Evolutionary conservation across 2,113 vertebrate species (phyloP).

Genomic region (Leucoraja erinaceus): DNA sequence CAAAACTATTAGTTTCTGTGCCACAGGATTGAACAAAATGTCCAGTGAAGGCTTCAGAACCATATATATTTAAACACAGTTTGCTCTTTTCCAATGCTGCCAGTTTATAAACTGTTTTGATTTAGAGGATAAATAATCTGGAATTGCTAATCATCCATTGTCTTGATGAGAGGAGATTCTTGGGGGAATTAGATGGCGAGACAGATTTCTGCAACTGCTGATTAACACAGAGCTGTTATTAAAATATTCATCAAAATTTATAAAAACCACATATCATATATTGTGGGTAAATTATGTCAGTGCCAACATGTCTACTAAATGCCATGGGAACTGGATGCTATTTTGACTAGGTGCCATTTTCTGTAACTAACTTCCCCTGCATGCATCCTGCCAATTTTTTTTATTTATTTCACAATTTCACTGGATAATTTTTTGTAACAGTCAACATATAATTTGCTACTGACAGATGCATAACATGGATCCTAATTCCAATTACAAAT

Average conservation of each 20-base stretch:
- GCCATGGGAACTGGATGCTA: not conserved
- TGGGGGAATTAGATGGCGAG: not conserved
- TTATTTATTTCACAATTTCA: not conserved
- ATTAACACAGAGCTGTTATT: not conserved
- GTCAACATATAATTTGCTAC: constrained; percentile 11
- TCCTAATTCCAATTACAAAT: not conserved
- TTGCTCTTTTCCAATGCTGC: not conserved
- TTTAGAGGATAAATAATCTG: not conserved
- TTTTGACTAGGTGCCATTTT: constrained; percentile 8
- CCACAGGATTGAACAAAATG: not conserved
- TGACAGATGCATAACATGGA: not conserved
- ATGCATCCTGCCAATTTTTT: not conserved
- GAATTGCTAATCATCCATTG: not conserved
- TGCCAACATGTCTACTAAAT: not conserved
- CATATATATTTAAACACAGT: not conserved
- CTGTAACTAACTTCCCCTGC: not conserved
- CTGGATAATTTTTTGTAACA: constrained; percentile 1
- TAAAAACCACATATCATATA: not conserved
- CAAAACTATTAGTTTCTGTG: not conserved
- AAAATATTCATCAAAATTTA: not conserved
- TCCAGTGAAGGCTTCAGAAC: not conserved
- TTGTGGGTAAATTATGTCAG: not conserved
- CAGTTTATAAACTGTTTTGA: not conserved
- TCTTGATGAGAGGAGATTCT: not conserved
- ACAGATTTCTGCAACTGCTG: not conserved